Conservation (phyloP, 1,140 invertebrate genomes). For the Hirudo medicinalis region DNA sequence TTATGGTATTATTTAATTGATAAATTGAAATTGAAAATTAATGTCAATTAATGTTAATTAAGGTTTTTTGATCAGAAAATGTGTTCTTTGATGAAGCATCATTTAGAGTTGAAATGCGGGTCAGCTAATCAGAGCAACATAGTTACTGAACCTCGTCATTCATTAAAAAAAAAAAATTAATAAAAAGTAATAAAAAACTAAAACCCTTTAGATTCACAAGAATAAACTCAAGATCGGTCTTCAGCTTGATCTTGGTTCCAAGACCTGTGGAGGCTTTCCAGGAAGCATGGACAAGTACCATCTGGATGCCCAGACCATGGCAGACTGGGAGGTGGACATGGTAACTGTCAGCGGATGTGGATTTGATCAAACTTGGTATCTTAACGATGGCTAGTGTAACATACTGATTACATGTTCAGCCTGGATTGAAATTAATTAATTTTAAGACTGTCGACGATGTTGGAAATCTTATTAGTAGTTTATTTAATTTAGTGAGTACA, state of each 20-base stretch:
- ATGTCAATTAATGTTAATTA: too few relatives aligned
- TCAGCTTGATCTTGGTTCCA: constrained; percentile 82
- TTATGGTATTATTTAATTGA: too few relatives aligned
- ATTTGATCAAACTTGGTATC: neutral
- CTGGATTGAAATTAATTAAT: too few relatives aligned
- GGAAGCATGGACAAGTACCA: constrained; percentile 67
- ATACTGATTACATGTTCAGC: neutral
- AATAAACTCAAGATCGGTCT: constrained; percentile 83
- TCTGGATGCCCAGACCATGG: constrained; percentile 70
- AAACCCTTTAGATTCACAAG: constrained; percentile 58
- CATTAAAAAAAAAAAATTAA: too few relatives aligned
- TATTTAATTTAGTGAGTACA: too few relatives aligned
- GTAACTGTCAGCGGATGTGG: constrained; percentile 80
- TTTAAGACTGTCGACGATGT: neutral
- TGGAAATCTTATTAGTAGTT: neutral
- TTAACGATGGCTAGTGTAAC: constrained; percentile 8
- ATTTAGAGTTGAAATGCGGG: too few relatives aligned
- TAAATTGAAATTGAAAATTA: too few relatives aligned
- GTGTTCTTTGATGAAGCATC: too few relatives aligned
- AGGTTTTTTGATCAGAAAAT: too few relatives aligned
- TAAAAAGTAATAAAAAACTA: too few relatives aligned
- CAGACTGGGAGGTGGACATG: constrained; percentile 82
- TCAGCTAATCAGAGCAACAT: too few relatives aligned
- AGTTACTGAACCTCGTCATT: too few relatives aligned
- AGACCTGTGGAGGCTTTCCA: constrained; percentile 77